A percentile compares a stretch with the other conserved stretches of the same genome.
Evolutionary conservation across 2,888 invertebrate species (phyloP).

Genomic region (Leistus spinibarbis): DNA sequence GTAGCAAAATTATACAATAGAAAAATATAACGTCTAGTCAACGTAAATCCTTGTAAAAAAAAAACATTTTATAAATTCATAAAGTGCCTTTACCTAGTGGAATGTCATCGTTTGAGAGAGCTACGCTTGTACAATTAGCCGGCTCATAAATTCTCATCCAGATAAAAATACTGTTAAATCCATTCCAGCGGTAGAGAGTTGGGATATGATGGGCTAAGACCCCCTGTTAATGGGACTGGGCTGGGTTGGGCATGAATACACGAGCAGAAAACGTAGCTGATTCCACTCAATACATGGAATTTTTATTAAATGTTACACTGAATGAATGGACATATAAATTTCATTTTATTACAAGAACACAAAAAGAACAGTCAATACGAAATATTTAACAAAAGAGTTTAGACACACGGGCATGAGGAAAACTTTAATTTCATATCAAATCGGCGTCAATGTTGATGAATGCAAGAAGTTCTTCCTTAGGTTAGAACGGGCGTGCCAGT

Average conservation of each 20-base stretch:
- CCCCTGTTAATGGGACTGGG: not conserved
- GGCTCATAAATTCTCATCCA: conserved; percentile 10
- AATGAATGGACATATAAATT: conserved; percentile 35
- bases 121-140: conserved; percentile 1
- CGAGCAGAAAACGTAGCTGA: not conserved
- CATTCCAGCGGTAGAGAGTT: not conserved
- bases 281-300: conserved; percentile 28
- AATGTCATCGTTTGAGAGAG: conserved; percentile 5
- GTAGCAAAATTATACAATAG: not conserved
- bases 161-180: conserved; percentile 7
- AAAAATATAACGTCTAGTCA: not conserved
- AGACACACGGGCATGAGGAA: conserved; percentile 5
- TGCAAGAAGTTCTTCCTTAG: conserved; percentile 20
- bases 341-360: conserved; percentile 31
- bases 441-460: conserved; percentile 30
- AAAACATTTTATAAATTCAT: conserved; percentile 21
- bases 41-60: not conserved
- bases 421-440: conserved; percentile 32
- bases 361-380: conserved; percentile 31
- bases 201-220: not conserved
- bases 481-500: not conserved
- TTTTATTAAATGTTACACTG: conserved; percentile 30
- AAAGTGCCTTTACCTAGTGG: conserved; percentile 18
- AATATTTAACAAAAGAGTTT: conserved; percentile 30
- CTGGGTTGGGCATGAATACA: not conserved